These are phyloP conservation scores for Metacarcinus magister DNA, from an alignment of 2,888 invertebrate genomes.

Conservation along the genomic window DNA sequence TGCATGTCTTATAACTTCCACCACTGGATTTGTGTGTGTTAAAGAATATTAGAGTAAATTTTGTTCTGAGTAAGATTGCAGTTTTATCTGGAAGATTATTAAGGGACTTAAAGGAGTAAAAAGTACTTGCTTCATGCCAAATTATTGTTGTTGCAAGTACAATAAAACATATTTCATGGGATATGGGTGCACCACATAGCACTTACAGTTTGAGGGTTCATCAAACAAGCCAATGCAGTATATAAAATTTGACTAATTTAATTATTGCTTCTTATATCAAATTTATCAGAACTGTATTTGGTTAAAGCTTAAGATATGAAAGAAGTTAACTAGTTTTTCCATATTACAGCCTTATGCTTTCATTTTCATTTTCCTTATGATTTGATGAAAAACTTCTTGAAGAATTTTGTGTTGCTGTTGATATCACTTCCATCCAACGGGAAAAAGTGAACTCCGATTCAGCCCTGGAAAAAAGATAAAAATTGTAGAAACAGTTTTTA, in stretches of 20 bases:
- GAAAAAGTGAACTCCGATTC: slow-evolving; percentile 82
- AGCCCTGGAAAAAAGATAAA: slow-evolving; percentile 71
- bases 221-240: background rate
- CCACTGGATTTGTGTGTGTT: background rate
- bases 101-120: background rate
- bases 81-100: background rate
- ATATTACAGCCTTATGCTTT: slow-evolving; percentile 73
- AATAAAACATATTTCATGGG: background rate
- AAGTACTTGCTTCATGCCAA: background rate
- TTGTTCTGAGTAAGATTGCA: too few species aligned
- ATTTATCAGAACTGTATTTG: slow-evolving; percentile 2
- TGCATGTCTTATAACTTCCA: background rate
- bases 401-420: slow-evolving; percentile 80
- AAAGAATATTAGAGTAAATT: background rate
- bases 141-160: background rate
- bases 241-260: background rate
- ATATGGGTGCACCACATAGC: background rate
- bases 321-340: background rate
- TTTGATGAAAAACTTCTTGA: slow-evolving; percentile 62
- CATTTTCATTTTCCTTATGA: slow-evolving; percentile 78
- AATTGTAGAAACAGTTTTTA: background rate
- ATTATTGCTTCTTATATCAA: background rate
- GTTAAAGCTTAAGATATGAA: slow-evolving; percentile 47
- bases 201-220: background rate
- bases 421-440: slow-evolving; percentile 82